Percentiles rank a stretch among this genome's conserved stretches.
These are phyloP conservation scores for Drosophila seguyi DNA, from an alignment of 1,140 invertebrate species.

Conservation along the genomic window DNA sequence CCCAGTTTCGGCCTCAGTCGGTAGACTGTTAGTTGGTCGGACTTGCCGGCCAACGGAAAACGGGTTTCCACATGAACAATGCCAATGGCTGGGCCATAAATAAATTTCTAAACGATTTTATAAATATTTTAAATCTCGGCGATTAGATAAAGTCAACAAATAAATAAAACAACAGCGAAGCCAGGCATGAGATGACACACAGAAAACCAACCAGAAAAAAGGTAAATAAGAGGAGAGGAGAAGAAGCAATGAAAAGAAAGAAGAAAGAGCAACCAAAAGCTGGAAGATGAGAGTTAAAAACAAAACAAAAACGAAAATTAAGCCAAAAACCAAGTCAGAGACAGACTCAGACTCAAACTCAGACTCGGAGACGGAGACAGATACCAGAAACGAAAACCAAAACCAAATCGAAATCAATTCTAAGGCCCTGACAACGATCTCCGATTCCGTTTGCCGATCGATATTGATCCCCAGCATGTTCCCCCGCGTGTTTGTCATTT, in stretches of 20 bases:
- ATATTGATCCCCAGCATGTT: conserved; percentile 39
- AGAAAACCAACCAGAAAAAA: conserved; percentile 8
- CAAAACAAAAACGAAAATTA: conserved; percentile 25
- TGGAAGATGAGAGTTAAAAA: conserved; percentile 13
- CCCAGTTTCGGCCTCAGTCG: conserved; percentile 3
- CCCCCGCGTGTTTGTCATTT: conserved; percentile 51
- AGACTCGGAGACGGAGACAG: conserved; percentile 4
- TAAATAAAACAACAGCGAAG: conserved; percentile 77
- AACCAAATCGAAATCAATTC: conserved; percentile 53
- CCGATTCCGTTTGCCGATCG: conserved; percentile 19
- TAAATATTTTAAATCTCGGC: conserved; percentile 84
- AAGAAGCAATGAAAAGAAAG: neutral
- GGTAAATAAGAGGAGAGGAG: neutral
- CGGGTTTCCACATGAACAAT: conserved; percentile 79
- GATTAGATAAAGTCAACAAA: conserved; percentile 85
- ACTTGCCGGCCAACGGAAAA: conserved; percentile 45
- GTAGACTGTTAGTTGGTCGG: conserved; percentile 51
- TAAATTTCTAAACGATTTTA: conserved; percentile 84
- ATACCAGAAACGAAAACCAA: conserved; percentile 30
- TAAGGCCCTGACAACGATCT: conserved; percentile 51
- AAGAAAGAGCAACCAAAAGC: conserved; percentile 26
- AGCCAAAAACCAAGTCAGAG: conserved; percentile 21
- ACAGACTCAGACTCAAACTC: neutral
- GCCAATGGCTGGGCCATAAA: conserved; percentile 78
- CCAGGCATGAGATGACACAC: conserved; percentile 45